Conservation (phyloP, 2,888 invertebrate genomes). For the Rhingia campestris region DNA sequence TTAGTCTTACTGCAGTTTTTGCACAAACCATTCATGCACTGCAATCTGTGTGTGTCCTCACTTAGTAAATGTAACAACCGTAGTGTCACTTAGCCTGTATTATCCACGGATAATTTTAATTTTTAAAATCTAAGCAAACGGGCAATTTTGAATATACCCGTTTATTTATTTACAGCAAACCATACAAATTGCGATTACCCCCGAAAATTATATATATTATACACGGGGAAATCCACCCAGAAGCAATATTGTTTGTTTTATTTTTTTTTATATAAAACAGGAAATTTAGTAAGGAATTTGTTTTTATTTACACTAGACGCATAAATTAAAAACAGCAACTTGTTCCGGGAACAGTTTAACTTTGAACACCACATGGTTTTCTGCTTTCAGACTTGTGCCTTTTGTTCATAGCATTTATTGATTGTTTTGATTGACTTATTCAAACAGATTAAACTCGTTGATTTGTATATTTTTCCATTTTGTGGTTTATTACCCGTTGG, state of each 20-base stretch:
- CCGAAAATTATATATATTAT: slow-evolving; percentile 17
- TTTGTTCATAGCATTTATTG: slow-evolving; percentile 31
- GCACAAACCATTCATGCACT: no score
- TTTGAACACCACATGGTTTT: slow-evolving; percentile 16
- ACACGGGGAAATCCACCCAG: slow-evolving; percentile 18
- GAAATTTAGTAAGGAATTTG: slow-evolving; percentile 22
- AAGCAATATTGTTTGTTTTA: slow-evolving; percentile 51
- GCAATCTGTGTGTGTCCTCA: no score
- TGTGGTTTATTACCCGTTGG: slow-evolving; percentile 9
- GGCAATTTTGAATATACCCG: no score
- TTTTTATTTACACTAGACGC: slow-evolving; percentile 43
- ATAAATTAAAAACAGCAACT: slow-evolving; percentile 11
- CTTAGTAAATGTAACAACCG: no score
- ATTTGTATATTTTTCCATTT: slow-evolving; percentile 17
- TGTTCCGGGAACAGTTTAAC: slow-evolving; percentile 37
- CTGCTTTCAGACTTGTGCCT: slow-evolving; percentile 24
- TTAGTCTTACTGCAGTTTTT: no score
- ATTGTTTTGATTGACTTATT: slow-evolving; percentile 50
- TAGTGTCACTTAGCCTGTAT: no score
- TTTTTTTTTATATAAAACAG: slow-evolving; percentile 24
- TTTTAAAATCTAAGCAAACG: no score
- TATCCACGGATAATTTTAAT: no score
- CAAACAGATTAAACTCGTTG: slow-evolving; percentile 43
- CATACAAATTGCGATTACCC: no score
- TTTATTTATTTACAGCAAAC: no score